Evolutionary conservation across 2,797 vertebrate genomes (phyloP).

Genomic region (Loris lydekkerianus): DNA sequence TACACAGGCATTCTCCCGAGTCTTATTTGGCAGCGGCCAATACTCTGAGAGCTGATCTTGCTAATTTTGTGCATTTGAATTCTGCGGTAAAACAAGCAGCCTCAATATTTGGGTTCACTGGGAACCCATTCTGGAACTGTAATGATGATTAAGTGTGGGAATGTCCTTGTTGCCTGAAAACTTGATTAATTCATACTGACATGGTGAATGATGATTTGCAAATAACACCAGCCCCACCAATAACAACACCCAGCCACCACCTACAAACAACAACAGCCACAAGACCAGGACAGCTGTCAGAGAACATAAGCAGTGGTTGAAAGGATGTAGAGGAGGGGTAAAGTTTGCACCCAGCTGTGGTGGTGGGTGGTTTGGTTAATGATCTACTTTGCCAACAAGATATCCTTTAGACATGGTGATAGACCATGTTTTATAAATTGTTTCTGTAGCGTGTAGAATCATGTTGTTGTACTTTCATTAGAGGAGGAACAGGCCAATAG

Average conservation of each 20-base stretch:
- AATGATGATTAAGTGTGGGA: conserved; percentile 60
- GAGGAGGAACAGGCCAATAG: not conserved
- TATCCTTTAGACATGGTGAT: not conserved
- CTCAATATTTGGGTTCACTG: conserved; percentile 79
- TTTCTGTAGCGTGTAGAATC: not conserved
- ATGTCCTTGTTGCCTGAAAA: not conserved
- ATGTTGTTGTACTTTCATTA: not conserved
- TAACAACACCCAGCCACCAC: not conserved
- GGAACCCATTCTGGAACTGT: conserved; percentile 47
- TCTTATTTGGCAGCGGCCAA: conserved; percentile 65
- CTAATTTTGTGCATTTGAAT: conserved; percentile 78
- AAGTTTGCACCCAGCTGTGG: not conserved
- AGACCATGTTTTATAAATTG: not conserved
- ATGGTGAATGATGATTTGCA: not conserved
- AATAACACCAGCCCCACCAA: not conserved
- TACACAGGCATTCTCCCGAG: conserved; percentile 65
- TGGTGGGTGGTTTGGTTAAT: not conserved
- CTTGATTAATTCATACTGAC: conserved; percentile 34
- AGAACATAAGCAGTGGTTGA: not conserved
- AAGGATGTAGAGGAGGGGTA: not conserved
- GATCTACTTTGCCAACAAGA: not conserved
- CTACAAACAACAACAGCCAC: not conserved
- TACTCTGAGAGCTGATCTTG: conserved; percentile 61
- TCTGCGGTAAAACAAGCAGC: conserved; percentile 70
- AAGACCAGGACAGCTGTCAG: not conserved